Percentiles rank a stretch among this genome's conserved stretches.
phyloP scores from a whole-genome alignment of 1,140 invertebrate species.

The Kradibia gibbosae region DNA sequence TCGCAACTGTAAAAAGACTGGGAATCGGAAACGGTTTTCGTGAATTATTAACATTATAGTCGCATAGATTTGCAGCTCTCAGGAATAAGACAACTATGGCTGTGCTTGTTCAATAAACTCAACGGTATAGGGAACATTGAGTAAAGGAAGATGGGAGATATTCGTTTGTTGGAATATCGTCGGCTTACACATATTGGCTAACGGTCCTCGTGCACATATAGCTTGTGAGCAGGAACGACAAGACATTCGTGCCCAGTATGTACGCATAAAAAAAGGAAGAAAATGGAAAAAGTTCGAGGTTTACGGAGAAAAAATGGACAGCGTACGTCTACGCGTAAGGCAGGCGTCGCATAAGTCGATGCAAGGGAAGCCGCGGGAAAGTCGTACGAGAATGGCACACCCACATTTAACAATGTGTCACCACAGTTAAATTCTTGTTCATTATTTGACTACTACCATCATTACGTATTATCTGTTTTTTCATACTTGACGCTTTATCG shows the following conservation, averaged over 20 bases:
- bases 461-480: too few species aligned
- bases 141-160: constrained; percentile 14
- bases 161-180: constrained; percentile 17
- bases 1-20: neutral
- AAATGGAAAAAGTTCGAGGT: constrained; percentile 2
- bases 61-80: neutral
- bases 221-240: constrained; percentile 6
- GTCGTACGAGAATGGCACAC: constrained; percentile 41
- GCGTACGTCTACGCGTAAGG: neutral
- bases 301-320: constrained; percentile 23
- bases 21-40: neutral
- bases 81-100: constrained; percentile 1
- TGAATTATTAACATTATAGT: constrained; percentile 13
- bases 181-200: constrained; percentile 2
- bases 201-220: neutral
- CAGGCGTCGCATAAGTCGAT: neutral
- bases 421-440: constrained; percentile 50
- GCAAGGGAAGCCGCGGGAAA: constrained; percentile 32
- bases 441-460: constrained; percentile 45
- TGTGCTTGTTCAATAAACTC: neutral
- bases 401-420: constrained; percentile 48
- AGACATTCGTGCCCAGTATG: constrained; percentile 5
- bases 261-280: neutral
- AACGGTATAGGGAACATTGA: constrained; percentile 10
- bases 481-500: too few species aligned